These are phyloP conservation scores for Condylostylus longicornis DNA, from an alignment of 1,140 invertebrate species.

Conservation along the genomic window DNA sequence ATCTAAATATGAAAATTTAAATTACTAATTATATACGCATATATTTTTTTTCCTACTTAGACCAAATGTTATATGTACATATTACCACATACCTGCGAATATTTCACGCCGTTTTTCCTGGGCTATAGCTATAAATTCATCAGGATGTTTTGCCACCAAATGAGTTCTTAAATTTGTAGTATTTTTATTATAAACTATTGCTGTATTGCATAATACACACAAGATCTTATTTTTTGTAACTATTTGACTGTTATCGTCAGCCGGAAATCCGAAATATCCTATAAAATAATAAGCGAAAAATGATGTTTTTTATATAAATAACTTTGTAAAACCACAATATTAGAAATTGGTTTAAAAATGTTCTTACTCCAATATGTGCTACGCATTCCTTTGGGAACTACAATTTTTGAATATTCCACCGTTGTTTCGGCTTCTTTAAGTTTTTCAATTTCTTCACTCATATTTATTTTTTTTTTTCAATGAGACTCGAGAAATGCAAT, in stretches of 20 bases:
- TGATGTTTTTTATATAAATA: too few relatives aligned
- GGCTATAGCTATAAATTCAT: conserved; percentile 15
- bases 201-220: conserved; percentile 39
- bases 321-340: too few relatives aligned
- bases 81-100: not conserved
- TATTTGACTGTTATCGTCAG: conserved; percentile 38
- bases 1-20: not conserved
- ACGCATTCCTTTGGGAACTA: too few relatives aligned
- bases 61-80: not conserved
- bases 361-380: too few relatives aligned
- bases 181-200: conserved; percentile 42
- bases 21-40: not conserved
- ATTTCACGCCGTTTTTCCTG: not conserved
- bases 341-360: too few relatives aligned
- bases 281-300: too few relatives aligned
- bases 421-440: too few relatives aligned
- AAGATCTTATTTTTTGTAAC: conserved; percentile 41
- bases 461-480: too few relatives aligned
- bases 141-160: conserved; percentile 40
- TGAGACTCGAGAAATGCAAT: too few relatives aligned
- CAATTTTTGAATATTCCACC: too few relatives aligned
- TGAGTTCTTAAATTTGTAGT: conserved; percentile 43
- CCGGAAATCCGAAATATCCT: conserved; percentile 44
- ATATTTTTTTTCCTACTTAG: not conserved
- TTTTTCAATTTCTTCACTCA: too few relatives aligned